Evolutionary conservation across 2,888 invertebrate genomes (phyloP).

Genomic region (Pollenia amentaria): DNA sequence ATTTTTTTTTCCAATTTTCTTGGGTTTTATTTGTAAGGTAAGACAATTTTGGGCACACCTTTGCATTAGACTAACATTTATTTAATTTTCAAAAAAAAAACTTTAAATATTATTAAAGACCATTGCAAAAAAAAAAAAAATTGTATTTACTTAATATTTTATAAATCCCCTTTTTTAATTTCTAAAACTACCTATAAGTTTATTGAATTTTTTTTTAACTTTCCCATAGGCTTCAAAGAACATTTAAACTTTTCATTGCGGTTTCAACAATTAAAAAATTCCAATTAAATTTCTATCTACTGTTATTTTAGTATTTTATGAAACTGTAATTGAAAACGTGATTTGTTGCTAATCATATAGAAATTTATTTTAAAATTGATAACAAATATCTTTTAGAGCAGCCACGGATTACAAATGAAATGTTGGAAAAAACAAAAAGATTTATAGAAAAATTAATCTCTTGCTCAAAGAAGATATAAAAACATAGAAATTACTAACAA

Average conservation of each 20-base stretch:
- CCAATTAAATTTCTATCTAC: slow-evolving; percentile 47
- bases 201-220: background rate
- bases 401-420: background rate
- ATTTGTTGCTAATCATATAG: slow-evolving; percentile 53
- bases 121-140: no score
- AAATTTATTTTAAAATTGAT: slow-evolving; percentile 14
- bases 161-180: no score
- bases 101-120: no score
- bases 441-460: slow-evolving; percentile 28
- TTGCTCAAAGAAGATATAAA: background rate
- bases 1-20: no score
- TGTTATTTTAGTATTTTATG: slow-evolving; percentile 50
- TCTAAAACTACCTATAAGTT: background rate
- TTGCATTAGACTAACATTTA: no score
- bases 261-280: slow-evolving; percentile 30
- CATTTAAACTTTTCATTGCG: slow-evolving; percentile 2
- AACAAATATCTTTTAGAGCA: slow-evolving; percentile 15
- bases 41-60: no score
- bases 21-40: no score
- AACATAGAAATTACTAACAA: background rate
- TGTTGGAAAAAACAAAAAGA: background rate
- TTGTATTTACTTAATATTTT: no score
- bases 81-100: no score
- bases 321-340: slow-evolving; percentile 69
- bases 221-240: background rate